A percentile compares a stretch with the other conserved stretches of the same genome.
Evolutionary conservation across 1,140 invertebrate genomes (phyloP).

Genomic region (Cydia splendana): DNA sequence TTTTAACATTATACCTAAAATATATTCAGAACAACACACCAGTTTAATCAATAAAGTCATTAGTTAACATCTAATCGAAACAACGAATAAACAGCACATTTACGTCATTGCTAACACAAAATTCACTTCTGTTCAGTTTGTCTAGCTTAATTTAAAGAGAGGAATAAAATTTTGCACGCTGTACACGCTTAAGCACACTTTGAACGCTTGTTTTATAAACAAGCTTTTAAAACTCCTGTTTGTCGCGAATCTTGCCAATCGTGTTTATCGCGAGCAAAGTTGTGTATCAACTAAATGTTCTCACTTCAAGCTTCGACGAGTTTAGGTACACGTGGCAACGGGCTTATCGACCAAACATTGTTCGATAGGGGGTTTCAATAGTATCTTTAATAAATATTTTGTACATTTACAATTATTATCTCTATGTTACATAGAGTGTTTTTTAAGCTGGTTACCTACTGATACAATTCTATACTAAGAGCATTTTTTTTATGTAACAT

Average conservation of each 20-base stretch:
- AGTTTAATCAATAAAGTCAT: too few relatives aligned
- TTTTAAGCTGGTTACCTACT: too few relatives aligned
- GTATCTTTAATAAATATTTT: not conserved
- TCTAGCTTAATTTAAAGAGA: constrained; percentile 2
- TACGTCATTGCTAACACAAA: too few relatives aligned
- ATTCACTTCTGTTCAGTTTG: constrained; percentile 12
- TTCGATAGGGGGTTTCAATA: not conserved
- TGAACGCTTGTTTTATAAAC: not conserved
- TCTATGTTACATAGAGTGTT: too few relatives aligned
- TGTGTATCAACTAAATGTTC: not conserved
- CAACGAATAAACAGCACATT: not conserved
- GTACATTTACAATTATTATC: too few relatives aligned
- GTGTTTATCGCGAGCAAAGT: constrained; percentile 26
- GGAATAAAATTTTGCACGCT: constrained; percentile 38
- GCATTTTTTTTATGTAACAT: too few relatives aligned
- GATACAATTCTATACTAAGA: too few relatives aligned
- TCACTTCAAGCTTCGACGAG: not conserved
- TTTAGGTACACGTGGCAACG: constrained; percentile 41
- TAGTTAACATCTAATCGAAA: not conserved
- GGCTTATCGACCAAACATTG: constrained; percentile 60
- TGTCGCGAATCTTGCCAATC: not conserved
- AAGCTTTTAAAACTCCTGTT: constrained; percentile 1
- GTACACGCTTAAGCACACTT: constrained; percentile 31
- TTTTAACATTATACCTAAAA: too few relatives aligned
- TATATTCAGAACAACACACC: too few relatives aligned